Conservation (phyloP, 2,797 vertebrate species). For the Rhadinocentrus ornatus region DNA sequence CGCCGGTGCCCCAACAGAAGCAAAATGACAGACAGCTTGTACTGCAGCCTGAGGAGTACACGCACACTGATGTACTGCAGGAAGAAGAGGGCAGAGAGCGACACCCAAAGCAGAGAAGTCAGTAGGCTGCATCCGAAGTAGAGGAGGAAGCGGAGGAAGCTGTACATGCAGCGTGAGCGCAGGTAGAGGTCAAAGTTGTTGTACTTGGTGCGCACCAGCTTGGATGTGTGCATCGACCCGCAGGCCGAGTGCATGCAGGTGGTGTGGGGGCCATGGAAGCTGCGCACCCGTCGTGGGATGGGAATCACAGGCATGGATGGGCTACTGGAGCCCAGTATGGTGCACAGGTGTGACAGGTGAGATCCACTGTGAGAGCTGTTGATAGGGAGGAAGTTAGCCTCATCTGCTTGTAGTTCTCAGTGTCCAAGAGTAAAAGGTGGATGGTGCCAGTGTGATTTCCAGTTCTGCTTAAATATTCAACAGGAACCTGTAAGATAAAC, state of each 20-base stretch:
- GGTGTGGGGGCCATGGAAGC: conserved; percentile 97
- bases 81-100: conserved; percentile 91
- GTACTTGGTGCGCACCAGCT: conserved; percentile 95
- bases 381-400: conserved; percentile 55
- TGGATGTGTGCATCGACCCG: conserved; percentile 88
- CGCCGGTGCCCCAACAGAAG: conserved; percentile 91
- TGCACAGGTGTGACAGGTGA: conserved; percentile 51
- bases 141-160: conserved; percentile 95
- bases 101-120: conserved; percentile 96
- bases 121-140: conserved; percentile 98
- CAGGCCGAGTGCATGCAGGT: conserved; percentile 98
- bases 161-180: conserved; percentile 92
- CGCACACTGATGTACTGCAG: conserved; percentile 93
- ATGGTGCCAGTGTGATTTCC: neutral
- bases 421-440: conserved; percentile 19
- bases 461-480: conserved; percentile 12
- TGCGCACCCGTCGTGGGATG: conserved; percentile 96
- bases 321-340: conserved; percentile 75
- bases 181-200: conserved; percentile 94
- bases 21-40: conserved; percentile 95
- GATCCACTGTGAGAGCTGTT: conserved; percentile 54
- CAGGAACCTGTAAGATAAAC: conserved; percentile 36
- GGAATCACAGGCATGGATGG: conserved; percentile 96
- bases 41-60: conserved; percentile 93
- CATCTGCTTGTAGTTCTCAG: conserved; percentile 52